phyloP scores from a whole-genome alignment of 1,140 invertebrate species.

The Kradibia gibbosae region DNA sequence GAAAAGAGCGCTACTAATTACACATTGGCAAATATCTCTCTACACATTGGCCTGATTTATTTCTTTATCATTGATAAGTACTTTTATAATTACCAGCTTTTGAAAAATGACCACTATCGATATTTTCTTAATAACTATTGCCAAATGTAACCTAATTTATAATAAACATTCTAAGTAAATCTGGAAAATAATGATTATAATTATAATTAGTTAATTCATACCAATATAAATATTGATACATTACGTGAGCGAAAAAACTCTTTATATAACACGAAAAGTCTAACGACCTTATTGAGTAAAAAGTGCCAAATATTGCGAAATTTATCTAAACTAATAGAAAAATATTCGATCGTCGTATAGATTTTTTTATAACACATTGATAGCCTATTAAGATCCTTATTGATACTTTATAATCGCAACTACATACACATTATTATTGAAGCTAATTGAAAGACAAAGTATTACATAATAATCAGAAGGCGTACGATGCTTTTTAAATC shows the following conservation, averaged over 20 bases:
- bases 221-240: background rate
- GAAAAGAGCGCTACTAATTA: too few relatives aligned
- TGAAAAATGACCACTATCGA: background rate
- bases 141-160: background rate
- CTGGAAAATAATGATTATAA: background rate
- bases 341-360: background rate
- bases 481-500: background rate
- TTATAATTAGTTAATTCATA: background rate
- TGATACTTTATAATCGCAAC: background rate
- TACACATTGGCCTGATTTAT: too few relatives aligned
- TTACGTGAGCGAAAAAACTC: background rate
- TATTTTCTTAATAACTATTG: background rate
- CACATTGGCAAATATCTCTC: too few relatives aligned
- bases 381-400: too few relatives aligned
- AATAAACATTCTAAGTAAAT: too few relatives aligned
- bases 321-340: background rate
- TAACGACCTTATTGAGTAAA: background rate
- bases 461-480: background rate
- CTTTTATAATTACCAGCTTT: too few relatives aligned
- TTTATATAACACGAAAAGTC: background rate
- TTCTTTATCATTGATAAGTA: too few relatives aligned
- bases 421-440: background rate
- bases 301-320: background rate
- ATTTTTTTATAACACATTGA: background rate
- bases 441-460: background rate